Evolutionary conservation across 1,140 invertebrate species (phyloP).

Genomic region (silkworm (Bombyx mori)): ASM3026992v2 NC_085113.1:8962001-8962500

Average conservation of each 20-base stretch:
- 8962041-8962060: constrained; percentile 58
- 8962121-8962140: constrained; percentile 54
- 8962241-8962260: constrained; percentile 48
- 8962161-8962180: constrained; percentile 61
- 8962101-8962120: constrained; percentile 45
- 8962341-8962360: constrained; percentile 49
- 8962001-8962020: not conserved
- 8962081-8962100: constrained; percentile 40
- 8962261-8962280: constrained; percentile 59
- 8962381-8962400: constrained; percentile 50
- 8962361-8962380: constrained; percentile 27
- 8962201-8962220: constrained; percentile 36
- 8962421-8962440: constrained; percentile 17
- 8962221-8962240: constrained; percentile 50
- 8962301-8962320: constrained; percentile 60
- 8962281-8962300: constrained; percentile 55
- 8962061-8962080: constrained; percentile 56
- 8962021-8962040: constrained; percentile 53
- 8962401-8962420: constrained; percentile 48
- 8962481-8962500: constrained; percentile 44
- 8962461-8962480: constrained; percentile 66
- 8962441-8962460: constrained; percentile 60
- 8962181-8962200: constrained; percentile 53
- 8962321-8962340: constrained; percentile 64
- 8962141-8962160: constrained; percentile 46